phyloP scores from a whole-genome alignment of 2,888 invertebrate genomes.

The Aphidoletes aphidimyza region DNA sequence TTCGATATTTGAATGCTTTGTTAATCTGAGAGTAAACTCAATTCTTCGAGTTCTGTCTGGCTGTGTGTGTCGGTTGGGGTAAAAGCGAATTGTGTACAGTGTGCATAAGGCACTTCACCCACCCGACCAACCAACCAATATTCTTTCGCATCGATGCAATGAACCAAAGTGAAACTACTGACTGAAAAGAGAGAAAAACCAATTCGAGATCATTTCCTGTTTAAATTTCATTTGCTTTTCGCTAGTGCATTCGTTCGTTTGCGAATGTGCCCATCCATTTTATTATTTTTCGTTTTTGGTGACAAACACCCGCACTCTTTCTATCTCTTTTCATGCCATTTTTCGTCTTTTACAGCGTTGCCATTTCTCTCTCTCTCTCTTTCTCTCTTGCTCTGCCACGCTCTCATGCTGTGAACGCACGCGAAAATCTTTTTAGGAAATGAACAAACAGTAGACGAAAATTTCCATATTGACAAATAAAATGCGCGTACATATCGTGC shows the following conservation, averaged over 20 bases:
- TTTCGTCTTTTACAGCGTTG: not conserved
- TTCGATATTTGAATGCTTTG: slow-evolving; percentile 39
- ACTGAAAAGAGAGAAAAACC: slow-evolving; percentile 25
- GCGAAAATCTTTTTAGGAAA: slow-evolving; percentile 47
- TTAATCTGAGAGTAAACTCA: slow-evolving; percentile 37
- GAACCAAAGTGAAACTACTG: slow-evolving; percentile 37
- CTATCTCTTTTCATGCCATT: not conserved
- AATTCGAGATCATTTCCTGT: slow-evolving; percentile 54
- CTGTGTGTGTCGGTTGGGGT: too few species aligned
- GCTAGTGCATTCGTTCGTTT: not conserved
- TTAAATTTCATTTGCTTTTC: slow-evolving; percentile 52
- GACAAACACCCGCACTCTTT: not conserved
- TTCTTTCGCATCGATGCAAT: not conserved
- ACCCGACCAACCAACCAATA: too few species aligned
- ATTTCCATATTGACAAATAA: slow-evolving; percentile 50
- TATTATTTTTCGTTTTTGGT: not conserved
- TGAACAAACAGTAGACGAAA: slow-evolving; percentile 41
- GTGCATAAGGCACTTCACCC: slow-evolving; percentile 13
- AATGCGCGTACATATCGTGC: not conserved
- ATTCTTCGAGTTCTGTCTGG: slow-evolving; percentile 42
- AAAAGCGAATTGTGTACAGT: too few species aligned
- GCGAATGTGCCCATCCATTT: slow-evolving; percentile 52
- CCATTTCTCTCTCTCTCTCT: not conserved
- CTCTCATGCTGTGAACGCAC: not conserved
- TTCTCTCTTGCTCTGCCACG: too few species aligned